Evolutionary conservation across 2,797 vertebrate species (phyloP).

Genomic region (Danio aesculapii): DNA sequence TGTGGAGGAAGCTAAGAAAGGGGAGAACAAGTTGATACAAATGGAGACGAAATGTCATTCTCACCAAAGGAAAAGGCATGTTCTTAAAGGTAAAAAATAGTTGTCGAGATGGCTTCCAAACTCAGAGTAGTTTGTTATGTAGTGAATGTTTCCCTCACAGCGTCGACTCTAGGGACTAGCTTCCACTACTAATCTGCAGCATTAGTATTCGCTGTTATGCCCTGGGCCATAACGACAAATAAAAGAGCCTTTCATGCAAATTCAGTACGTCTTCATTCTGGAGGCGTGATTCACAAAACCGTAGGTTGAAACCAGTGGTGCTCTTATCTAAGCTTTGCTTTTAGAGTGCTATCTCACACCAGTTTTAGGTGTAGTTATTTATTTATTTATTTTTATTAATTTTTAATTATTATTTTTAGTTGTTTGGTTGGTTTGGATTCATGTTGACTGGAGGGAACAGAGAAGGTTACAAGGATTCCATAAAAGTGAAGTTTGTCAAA

Average conservation of each 20-base stretch:
- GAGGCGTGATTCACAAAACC: constrained; percentile 43
- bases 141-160: constrained; percentile 42
- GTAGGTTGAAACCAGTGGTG: constrained; percentile 18
- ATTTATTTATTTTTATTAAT: background rate
- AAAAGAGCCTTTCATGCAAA: constrained; percentile 71
- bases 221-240: constrained; percentile 66
- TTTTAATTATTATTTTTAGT: background rate
- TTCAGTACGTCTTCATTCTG: constrained; percentile 44
- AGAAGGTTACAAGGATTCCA: background rate
- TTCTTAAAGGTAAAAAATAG: constrained; percentile 43
- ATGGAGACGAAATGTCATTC: constrained; percentile 33
- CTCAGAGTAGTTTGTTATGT: constrained; percentile 46
- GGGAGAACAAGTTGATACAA: constrained; percentile 34
- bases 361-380: background rate
- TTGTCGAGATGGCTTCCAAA: constrained; percentile 24
- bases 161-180: constrained; percentile 33
- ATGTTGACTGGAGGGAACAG: background rate
- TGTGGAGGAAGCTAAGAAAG: constrained; percentile 32
- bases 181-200: constrained; percentile 69
- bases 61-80: constrained; percentile 10
- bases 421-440: constrained; percentile 1
- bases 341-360: background rate
- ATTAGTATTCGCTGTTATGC: constrained; percentile 60
- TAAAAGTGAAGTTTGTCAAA: background rate
- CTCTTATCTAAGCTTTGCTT: constrained; percentile 10